Evolutionary conservation across 2,888 invertebrate genomes (phyloP).

Genomic region (Patella pellucida): DNA sequence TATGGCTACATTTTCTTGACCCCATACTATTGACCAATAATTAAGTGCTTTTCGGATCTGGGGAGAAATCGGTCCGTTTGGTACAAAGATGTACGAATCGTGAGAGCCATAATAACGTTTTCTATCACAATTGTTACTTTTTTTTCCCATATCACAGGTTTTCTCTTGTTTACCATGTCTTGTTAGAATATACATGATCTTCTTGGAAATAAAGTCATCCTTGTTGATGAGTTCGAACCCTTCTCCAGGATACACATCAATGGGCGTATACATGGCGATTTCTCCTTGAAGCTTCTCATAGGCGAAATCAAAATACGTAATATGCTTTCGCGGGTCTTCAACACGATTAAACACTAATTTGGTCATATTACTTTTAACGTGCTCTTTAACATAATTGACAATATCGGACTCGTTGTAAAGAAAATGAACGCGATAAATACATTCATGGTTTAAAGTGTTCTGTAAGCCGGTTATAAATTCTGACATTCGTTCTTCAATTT

Average conservation of each 20-base stretch:
- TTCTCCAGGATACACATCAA: slow-evolving; percentile 20
- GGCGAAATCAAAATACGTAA: slow-evolving; percentile 8
- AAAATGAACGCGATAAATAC: too few relatives aligned
- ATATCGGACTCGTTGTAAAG: too few relatives aligned
- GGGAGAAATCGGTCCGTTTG: not conserved
- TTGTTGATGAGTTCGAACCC: slow-evolving; percentile 17
- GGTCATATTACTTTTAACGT: too few relatives aligned
- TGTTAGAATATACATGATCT: slow-evolving; percentile 19
- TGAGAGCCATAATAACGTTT: slow-evolving; percentile 15
- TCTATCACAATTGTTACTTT: not conserved
- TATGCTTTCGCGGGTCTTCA: too few relatives aligned
- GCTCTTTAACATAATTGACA: too few relatives aligned
- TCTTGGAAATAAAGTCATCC: not conserved
- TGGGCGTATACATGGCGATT: slow-evolving; percentile 17
- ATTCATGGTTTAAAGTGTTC: too few relatives aligned
- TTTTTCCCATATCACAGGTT: slow-evolving; percentile 17
- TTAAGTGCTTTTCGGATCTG: not conserved
- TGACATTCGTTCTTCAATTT: too few relatives aligned
- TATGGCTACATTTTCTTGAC: slow-evolving; percentile 14
- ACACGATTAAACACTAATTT: too few relatives aligned
- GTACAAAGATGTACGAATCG: slow-evolving; percentile 23
- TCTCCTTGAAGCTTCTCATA: slow-evolving; percentile 12
- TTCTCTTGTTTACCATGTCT: slow-evolving; percentile 19
- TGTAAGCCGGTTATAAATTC: too few relatives aligned
- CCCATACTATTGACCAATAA: not conserved